A percentile compares a stretch with the other conserved stretches of the same genome.
phyloP scores from a whole-genome alignment of 2,888 invertebrate genomes.

The Sclerodermus sp. region DNA sequence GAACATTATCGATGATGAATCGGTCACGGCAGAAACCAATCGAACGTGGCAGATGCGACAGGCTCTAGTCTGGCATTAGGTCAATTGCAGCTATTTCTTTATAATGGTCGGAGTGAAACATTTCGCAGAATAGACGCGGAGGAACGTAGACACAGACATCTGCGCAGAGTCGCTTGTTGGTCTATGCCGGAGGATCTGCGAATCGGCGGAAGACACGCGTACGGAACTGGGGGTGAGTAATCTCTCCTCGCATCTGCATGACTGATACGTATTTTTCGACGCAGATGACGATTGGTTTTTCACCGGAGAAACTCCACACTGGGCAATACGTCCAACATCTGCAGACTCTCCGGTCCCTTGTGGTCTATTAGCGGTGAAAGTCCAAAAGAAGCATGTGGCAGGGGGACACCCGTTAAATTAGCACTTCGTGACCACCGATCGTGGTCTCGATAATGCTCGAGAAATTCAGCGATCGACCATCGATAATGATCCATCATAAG shows the following conservation, averaged over 20 bases:
- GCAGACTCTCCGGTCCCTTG: conserved; percentile 12
- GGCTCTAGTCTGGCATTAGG: too few relatives aligned
- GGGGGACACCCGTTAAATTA: background rate
- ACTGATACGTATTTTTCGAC: background rate
- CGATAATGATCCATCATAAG: too few relatives aligned
- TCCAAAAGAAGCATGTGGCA: background rate
- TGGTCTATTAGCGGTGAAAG: background rate
- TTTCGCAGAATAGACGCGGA: too few relatives aligned
- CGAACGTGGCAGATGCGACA: too few relatives aligned
- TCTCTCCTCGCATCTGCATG: conserved; percentile 1
- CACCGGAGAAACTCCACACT: background rate
- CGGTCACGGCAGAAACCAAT: too few relatives aligned
- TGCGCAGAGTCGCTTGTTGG: background rate
- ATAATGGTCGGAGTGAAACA: too few relatives aligned
- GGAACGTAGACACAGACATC: conserved; percentile 2
- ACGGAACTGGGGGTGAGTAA: background rate
- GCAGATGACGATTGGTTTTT: conserved; percentile 7
- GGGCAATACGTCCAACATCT: conserved; percentile 29
- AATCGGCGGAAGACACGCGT: background rate
- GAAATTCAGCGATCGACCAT: too few relatives aligned
- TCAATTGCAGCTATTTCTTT: too few relatives aligned
- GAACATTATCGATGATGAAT: too few relatives aligned
- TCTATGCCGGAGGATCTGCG: background rate
- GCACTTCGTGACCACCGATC: background rate
- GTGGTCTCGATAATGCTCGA: too few relatives aligned